phyloP scores from a whole-genome alignment of 2,113 vertebrate species.

The Tragelaphus strepsiceros region DNA sequence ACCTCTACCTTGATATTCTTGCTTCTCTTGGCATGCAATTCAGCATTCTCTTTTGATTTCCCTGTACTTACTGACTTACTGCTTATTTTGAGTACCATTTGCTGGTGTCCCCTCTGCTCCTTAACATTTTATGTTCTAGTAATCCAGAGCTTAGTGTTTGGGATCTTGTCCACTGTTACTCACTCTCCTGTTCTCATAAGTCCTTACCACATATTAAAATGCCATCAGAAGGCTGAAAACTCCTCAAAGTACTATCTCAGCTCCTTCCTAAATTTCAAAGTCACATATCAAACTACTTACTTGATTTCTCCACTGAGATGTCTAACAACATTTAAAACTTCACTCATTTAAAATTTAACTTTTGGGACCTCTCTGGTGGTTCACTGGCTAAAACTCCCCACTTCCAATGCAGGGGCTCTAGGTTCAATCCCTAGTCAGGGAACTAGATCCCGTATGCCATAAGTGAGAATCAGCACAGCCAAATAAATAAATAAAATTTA shows the following conservation, averaged over 20 bases:
- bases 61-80: not conserved
- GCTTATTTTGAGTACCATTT: not conserved
- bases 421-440: not conserved
- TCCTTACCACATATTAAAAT: not conserved
- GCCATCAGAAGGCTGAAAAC: not conserved
- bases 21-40: not conserved
- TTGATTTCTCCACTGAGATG: not conserved
- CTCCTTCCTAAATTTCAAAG: not conserved
- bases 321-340: not conserved
- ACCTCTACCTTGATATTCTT: not conserved
- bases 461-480: not conserved
- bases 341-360: not conserved
- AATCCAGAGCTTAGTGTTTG: not conserved
- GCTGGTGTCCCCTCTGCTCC: too few relatives aligned
- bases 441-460: not conserved
- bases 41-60: not conserved
- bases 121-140: not conserved
- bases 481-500: not conserved
- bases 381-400: not conserved
- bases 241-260: not conserved
- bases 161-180: not conserved
- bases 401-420: not conserved
- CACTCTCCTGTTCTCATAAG: not conserved
- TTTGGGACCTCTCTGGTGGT: not conserved
- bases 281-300: not conserved